Conservation (phyloP, 1,140 invertebrate genomes). For the Ctenoplectra terminalis region DNA sequence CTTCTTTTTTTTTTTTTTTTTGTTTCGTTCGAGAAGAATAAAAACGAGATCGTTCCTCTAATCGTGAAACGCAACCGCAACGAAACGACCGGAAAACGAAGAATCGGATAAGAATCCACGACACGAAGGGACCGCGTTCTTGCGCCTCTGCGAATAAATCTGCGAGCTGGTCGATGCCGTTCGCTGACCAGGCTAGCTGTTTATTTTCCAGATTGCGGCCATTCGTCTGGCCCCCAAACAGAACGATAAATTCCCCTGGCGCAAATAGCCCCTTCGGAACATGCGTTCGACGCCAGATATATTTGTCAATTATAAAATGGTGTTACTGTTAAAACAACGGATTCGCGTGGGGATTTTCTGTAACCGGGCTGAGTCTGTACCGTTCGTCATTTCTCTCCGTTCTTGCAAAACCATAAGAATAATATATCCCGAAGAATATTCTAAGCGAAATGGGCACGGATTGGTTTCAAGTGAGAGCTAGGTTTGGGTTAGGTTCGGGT, state of each 20-base stretch:
- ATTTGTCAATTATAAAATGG: slow-evolving; percentile 51
- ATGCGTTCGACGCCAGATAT: slow-evolving; percentile 37
- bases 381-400: too few species aligned
- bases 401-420: too few species aligned
- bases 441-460: too few species aligned
- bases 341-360: background rate
- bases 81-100: background rate
- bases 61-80: background rate
- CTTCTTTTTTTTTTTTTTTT: too few species aligned
- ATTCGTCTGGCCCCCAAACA: slow-evolving; percentile 52
- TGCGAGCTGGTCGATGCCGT: slow-evolving; percentile 40
- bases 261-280: slow-evolving; percentile 37
- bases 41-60: background rate
- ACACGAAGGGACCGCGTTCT: background rate
- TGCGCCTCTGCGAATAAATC: slow-evolving; percentile 1
- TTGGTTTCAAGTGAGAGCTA: too few species aligned
- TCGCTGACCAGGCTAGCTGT: slow-evolving; percentile 41
- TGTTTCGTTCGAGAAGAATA: too few species aligned
- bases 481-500: too few species aligned
- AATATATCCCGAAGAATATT: too few species aligned
- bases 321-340: background rate
- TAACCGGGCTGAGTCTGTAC: background rate
- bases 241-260: slow-evolving; percentile 43
- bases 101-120: slow-evolving; percentile 24
- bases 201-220: slow-evolving; percentile 63